These are phyloP conservation scores for Troides helena DNA, from an alignment of 2,888 invertebrate species.

Conservation along the genomic window DNA sequence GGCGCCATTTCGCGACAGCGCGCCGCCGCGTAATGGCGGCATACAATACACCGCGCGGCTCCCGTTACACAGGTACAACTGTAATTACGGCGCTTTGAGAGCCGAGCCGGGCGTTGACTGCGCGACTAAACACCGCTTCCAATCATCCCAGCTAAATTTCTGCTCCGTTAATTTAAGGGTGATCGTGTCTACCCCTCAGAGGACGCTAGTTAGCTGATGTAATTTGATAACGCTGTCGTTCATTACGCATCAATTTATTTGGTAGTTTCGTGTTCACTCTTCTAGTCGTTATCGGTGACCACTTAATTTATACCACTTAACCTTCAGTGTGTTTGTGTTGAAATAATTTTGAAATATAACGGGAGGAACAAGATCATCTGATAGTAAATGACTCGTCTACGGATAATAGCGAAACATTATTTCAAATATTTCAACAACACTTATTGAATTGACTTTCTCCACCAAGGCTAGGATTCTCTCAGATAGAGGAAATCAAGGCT, in stretches of 20 bases:
- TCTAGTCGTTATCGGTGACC: background rate
- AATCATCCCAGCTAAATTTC: constrained; percentile 38
- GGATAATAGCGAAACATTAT: no score
- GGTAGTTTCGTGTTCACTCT: background rate
- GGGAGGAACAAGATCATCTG: no score
- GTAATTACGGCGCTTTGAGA: constrained; percentile 56
- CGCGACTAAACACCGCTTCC: constrained; percentile 44
- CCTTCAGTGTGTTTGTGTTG: background rate
- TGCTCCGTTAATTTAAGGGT: constrained; percentile 34
- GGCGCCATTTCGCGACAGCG: constrained; percentile 37
- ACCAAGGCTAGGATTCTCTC: no score
- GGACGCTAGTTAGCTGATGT: constrained; percentile 13
- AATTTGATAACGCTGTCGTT: constrained; percentile 20
- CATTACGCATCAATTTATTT: constrained; percentile 9
- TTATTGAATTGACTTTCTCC: no score
- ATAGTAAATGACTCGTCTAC: no score
- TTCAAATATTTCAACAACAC: no score
- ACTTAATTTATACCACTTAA: background rate
- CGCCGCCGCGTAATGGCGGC: constrained; percentile 51
- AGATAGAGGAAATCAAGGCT: no score
- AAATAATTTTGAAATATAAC: no score
- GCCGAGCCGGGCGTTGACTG: constrained; percentile 46
- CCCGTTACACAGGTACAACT: constrained; percentile 50
- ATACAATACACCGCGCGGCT: constrained; percentile 48
- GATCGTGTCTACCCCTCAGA: background rate